Evolutionary conservation across 2,888 invertebrate species (phyloP).

Genomic region (Scrobipalpa costella): DNA sequence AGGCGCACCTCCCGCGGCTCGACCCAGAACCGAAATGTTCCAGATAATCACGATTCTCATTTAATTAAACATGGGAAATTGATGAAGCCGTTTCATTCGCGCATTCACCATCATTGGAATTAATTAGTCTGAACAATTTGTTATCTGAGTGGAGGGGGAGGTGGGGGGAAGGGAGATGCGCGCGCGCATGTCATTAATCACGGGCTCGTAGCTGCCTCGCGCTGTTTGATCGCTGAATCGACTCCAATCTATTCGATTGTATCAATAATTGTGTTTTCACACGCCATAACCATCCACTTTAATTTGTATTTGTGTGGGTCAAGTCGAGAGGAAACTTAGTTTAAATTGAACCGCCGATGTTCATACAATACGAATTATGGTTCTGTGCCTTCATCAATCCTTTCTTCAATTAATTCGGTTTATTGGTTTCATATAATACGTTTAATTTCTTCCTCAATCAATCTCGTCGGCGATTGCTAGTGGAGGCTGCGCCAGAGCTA

Average conservation of each 20-base stretch:
- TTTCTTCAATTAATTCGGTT: conserved; percentile 14
- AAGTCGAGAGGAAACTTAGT: conserved; percentile 8
- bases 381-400: conserved; percentile 4
- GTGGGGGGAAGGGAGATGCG: conserved; percentile 2
- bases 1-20: conserved; percentile 8
- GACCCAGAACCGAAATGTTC: conserved; percentile 3
- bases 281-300: conserved; percentile 23
- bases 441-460: conserved; percentile 20
- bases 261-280: conserved; percentile 29
- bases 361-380: neutral
- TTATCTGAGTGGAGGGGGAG: conserved; percentile 13
- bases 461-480: conserved; percentile 6
- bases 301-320: conserved; percentile 21
- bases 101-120: conserved; percentile 27
- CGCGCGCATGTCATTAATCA: conserved; percentile 30
- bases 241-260: conserved; percentile 30
- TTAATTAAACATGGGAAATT: conserved; percentile 28
- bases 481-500: conserved; percentile 3
- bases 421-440: conserved; percentile 17
- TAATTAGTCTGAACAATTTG: conserved; percentile 29
- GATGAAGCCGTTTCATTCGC: conserved; percentile 31
- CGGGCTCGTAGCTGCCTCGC: conserved; percentile 20
- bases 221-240: conserved; percentile 29
- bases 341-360: conserved; percentile 9
- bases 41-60: conserved; percentile 26